Evolutionary conservation across 2,888 invertebrate species (phyloP).

Genomic region (Drosophila mercatorum): DNA sequence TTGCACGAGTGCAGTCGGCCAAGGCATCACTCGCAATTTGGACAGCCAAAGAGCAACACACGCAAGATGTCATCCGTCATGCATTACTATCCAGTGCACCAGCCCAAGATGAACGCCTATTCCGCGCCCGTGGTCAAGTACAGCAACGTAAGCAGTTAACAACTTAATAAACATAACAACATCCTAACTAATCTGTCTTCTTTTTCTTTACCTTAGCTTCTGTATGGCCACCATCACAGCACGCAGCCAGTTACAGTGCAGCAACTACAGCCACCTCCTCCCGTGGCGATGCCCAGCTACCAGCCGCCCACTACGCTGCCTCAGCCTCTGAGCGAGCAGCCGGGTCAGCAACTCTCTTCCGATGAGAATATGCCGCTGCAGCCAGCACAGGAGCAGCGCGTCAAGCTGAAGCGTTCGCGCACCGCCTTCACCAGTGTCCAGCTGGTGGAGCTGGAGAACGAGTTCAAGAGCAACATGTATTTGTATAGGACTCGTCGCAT

Average conservation of each 20-base stretch:
- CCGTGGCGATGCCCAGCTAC: slow-evolving; percentile 22
- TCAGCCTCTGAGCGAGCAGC: slow-evolving; percentile 24
- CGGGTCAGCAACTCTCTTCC: slow-evolving; percentile 57
- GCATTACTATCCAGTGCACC: slow-evolving; percentile 75
- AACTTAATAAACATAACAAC: fast-evolving
- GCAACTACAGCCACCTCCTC: slow-evolving; percentile 16
- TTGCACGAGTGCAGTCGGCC: slow-evolving; percentile 25
- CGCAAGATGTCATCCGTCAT: slow-evolving; percentile 70
- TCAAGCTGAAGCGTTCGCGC: slow-evolving; percentile 86
- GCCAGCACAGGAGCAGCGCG: slow-evolving; percentile 55
- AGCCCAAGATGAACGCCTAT: slow-evolving; percentile 57
- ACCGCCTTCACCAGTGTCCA: slow-evolving; percentile 98
- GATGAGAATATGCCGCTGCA: slow-evolving; percentile 63
- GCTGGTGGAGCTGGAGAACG: slow-evolving; percentile 97
- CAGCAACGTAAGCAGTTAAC: slow-evolving; percentile 57
- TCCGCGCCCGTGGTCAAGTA: slow-evolving; percentile 58
- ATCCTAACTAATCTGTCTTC: background rate
- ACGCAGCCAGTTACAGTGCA: slow-evolving; percentile 12
- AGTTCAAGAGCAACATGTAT: slow-evolving; percentile 98
- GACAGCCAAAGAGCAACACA: slow-evolving; percentile 42
- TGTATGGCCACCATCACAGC: slow-evolving; percentile 45
- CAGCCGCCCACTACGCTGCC: slow-evolving; percentile 30
- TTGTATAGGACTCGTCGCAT: slow-evolving; percentile 96
- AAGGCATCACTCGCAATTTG: slow-evolving; percentile 55
- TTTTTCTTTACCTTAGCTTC: slow-evolving; percentile 9